phyloP scores from a whole-genome alignment of 2,888 invertebrate genomes.

The Agriotes lineatus region DNA sequence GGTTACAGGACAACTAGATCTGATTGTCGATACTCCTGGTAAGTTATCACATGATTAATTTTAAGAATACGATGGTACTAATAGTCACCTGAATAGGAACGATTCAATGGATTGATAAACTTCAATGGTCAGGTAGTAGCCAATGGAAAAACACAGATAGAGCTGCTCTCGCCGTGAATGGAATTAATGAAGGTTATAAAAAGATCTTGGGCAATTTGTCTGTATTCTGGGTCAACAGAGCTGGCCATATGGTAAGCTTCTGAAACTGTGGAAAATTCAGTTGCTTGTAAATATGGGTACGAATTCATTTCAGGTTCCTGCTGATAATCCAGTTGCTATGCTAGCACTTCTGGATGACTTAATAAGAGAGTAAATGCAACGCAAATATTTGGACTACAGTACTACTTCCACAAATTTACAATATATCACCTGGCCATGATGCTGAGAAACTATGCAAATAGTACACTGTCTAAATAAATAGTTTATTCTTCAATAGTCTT shows the following conservation, averaged over 20 bases:
- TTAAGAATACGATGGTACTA: no score
- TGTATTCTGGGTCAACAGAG: constrained; percentile 82
- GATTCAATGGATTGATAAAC: constrained; percentile 76
- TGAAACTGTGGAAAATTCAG: background rate
- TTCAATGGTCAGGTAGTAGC: constrained; percentile 74
- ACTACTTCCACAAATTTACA: no score
- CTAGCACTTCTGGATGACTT: background rate
- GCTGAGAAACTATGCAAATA: no score
- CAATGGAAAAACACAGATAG: constrained; percentile 72
- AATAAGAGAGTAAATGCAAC: background rate
- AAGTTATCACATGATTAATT: no score
- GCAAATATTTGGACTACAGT: no score
- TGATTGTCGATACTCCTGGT: constrained; percentile 87
- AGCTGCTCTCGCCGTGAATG: constrained; percentile 71
- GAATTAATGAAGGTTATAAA: constrained; percentile 78
- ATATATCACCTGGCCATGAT: no score
- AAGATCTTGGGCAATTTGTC: constrained; percentile 77
- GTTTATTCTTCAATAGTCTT: no score
- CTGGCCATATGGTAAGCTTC: constrained; percentile 80
- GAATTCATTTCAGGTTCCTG: constrained; percentile 25
- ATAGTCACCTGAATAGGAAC: no score
- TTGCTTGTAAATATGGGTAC: no score
- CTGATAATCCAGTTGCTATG: constrained; percentile 26
- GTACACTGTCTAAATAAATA: no score
- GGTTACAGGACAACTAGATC: constrained; percentile 84